Conservation (phyloP, 2,888 invertebrate genomes). For the Sesia apiformis region DNA sequence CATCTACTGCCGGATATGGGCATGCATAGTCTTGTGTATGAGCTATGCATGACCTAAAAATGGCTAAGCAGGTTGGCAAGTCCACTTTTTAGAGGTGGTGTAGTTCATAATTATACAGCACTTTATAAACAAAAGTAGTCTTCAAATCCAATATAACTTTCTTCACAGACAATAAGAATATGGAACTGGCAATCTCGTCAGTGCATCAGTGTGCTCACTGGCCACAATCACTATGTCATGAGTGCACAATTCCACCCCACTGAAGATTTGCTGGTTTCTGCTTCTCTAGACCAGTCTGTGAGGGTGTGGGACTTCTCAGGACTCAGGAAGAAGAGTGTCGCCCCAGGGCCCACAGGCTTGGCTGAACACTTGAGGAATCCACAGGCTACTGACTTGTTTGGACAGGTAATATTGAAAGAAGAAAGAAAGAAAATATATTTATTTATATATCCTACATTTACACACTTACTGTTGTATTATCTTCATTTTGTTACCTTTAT, state of each 20-base stretch:
- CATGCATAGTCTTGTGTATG: too few relatives aligned
- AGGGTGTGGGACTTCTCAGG: slow-evolving; percentile 99
- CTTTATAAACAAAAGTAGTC: too few relatives aligned
- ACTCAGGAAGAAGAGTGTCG: slow-evolving; percentile 96
- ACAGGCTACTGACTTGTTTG: slow-evolving; percentile 94
- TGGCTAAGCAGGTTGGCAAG: too few relatives aligned
- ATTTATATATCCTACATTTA: too few relatives aligned
- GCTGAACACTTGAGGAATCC: slow-evolving; percentile 92
- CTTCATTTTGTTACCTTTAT: too few relatives aligned
- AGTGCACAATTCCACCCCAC: slow-evolving; percentile 98
- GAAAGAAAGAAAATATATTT: too few relatives aligned
- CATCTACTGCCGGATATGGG: too few relatives aligned
- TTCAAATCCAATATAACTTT: too few relatives aligned
- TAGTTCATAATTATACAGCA: too few relatives aligned
- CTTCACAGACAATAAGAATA: slow-evolving; percentile 89
- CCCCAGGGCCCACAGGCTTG: slow-evolving; percentile 93
- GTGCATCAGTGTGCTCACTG: slow-evolving; percentile 94
- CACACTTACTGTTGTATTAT: too few relatives aligned
- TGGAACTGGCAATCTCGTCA: slow-evolving; percentile 99
- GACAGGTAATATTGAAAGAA: slow-evolving; percentile 62
- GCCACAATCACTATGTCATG: slow-evolving; percentile 99
- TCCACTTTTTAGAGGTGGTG: too few relatives aligned
- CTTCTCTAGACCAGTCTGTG: slow-evolving; percentile 98
- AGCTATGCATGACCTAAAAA: too few relatives aligned
- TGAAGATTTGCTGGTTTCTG: slow-evolving; percentile 97